phyloP scores from a whole-genome alignment of 2,797 vertebrate species.

The Falco novaeseelandiae region DNA sequence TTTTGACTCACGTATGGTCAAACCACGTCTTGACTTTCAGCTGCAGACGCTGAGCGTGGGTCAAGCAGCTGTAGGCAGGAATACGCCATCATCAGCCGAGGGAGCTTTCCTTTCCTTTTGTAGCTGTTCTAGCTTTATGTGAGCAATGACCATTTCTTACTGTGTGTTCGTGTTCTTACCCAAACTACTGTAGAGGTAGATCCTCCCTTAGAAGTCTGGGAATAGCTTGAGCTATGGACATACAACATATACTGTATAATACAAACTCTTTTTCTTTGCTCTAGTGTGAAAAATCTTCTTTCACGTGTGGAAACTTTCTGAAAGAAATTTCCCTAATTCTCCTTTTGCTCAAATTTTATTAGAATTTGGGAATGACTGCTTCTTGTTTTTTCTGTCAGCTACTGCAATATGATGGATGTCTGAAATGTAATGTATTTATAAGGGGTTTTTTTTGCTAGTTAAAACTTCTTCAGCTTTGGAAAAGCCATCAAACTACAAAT shows the following conservation, averaged over 20 bases:
- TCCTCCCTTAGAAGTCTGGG: not conserved
- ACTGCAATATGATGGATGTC: not conserved
- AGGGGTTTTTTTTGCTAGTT: not conserved
- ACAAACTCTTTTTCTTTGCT: not conserved
- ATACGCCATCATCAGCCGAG: not conserved
- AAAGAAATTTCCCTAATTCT: not conserved
- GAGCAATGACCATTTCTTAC: rapidly evolving
- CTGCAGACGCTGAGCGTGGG: rapidly evolving
- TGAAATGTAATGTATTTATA: not conserved
- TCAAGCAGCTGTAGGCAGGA: not conserved
- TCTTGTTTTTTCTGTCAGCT: not conserved
- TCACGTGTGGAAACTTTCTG: not conserved
- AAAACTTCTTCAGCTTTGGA: not conserved
- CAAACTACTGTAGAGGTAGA: rapidly evolving
- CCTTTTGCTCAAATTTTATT: not conserved
- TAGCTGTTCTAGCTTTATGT: not conserved
- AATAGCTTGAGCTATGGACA: not conserved
- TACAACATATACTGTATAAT: not conserved
- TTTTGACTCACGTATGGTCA: not conserved
- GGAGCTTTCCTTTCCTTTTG: not conserved
- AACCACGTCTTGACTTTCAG: not conserved
- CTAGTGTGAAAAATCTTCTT: not conserved
- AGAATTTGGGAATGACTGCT: not conserved
- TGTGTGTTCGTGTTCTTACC: not conserved
- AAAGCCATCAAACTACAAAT: not conserved